Evolutionary conservation across 1,140 invertebrate genomes (phyloP).

Genomic region (Archegozetes longisetosus): DNA sequence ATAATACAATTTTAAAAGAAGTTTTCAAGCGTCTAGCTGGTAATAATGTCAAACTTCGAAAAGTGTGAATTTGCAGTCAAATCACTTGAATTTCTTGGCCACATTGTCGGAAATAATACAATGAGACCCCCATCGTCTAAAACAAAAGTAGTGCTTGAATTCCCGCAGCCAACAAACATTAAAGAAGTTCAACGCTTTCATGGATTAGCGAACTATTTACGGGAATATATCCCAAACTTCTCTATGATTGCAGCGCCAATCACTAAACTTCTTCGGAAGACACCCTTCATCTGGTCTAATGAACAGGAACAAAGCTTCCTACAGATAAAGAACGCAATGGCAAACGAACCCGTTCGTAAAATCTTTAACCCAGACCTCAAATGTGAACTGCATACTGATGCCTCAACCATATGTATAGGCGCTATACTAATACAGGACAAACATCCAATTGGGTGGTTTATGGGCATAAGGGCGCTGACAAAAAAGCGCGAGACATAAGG

Average conservation of each 20-base stretch:
- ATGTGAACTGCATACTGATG: slow-evolving; percentile 15
- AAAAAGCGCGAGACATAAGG: too few species aligned
- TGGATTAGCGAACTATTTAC: slow-evolving; percentile 25
- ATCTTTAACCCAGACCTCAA: slow-evolving; percentile 18
- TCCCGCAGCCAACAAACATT: slow-evolving; percentile 17
- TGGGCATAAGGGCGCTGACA: too few species aligned
- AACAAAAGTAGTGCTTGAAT: slow-evolving; percentile 12
- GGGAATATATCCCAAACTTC: slow-evolving; percentile 25
- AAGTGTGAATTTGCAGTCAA: background rate
- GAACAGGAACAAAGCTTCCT: slow-evolving; percentile 26
- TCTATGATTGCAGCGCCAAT: slow-evolving; percentile 25
- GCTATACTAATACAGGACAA: slow-evolving; percentile 31
- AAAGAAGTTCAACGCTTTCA: slow-evolving; percentile 24
- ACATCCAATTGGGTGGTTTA: too few species aligned
- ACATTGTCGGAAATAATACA: background rate
- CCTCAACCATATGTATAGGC: slow-evolving; percentile 24
- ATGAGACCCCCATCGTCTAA: background rate
- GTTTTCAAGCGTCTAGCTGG: slow-evolving; percentile 26
- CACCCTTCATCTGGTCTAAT: slow-evolving; percentile 25
- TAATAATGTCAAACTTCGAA: slow-evolving; percentile 19
- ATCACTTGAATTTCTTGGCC: slow-evolving; percentile 4
- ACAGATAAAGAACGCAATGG: slow-evolving; percentile 25
- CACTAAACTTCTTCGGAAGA: slow-evolving; percentile 28
- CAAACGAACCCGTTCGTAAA: slow-evolving; percentile 21
- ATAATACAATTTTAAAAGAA: slow-evolving; percentile 7